Base-by-base conservation (phyloP, 2,797 vertebrate species). In the Alcedo quadribrachys region DNA sequence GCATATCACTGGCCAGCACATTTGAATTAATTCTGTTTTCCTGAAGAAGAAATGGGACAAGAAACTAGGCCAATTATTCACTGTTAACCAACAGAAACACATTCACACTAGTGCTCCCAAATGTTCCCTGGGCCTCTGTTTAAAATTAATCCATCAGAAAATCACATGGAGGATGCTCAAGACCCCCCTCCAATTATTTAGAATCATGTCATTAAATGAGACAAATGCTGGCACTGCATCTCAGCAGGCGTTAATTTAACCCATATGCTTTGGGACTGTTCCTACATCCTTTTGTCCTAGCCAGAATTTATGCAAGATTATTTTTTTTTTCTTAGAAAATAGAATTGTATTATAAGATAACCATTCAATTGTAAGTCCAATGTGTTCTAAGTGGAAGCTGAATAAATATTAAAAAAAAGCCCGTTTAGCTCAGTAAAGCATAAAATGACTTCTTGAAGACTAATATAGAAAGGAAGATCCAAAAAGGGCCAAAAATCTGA, bases 161-260 rank as follows among this genome's bases (percentile, higher is more conserved):
- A 92, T 95, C 89, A 86, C 55, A 93, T 35, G 50, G 63, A 93
- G 40, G 90, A 93, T 89, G 80, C 80, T 91, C 68, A 86, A 92
- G 92, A 93, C 86, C 84, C 84, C 81, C 93, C 90, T 90, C 78
- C 73, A 96, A 92, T 93, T 95, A 95, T 92, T 95, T 89, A 83
- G 94, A 94, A 94, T 94, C 87, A 81, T 89, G 85, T 93, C 82
- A 89, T 95, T 94, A 95, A 95, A 95, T 75, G 85, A 96, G 92
- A 92, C 93, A 95, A 95, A 94, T 85, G 87, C 73, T 96, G 93
- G 93, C 94, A 96, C 73, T 87, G 80, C 82, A 93, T 78, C 92
- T 95, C 92, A 93, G 91, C 90, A 96, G 91, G 89, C 82, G 25
- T n/a, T 96, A 96, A 95, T 94, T 95, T 93, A 95, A 85, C 94